Percentiles rank a stretch among this genome's conserved stretches.
These are phyloP conservation scores for Characodon lateralis DNA, from an alignment of 2,797 vertebrate species.

Conservation along the genomic window DNA sequence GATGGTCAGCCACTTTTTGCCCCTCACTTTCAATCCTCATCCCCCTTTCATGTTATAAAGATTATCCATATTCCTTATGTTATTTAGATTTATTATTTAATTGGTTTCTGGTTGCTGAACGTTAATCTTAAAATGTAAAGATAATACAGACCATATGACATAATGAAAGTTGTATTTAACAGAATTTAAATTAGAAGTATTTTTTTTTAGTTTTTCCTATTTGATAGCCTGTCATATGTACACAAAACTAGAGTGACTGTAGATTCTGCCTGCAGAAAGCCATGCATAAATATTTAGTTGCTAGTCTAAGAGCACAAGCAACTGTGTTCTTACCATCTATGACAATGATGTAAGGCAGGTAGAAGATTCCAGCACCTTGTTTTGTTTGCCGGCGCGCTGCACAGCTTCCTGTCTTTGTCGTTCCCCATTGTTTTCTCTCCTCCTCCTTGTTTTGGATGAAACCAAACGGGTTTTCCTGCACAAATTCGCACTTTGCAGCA, in stretches of 20 bases:
- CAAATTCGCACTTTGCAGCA: constrained; percentile 10
- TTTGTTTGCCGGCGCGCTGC: constrained; percentile 20
- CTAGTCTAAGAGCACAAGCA: constrained; percentile 7
- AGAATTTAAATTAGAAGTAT: not conserved
- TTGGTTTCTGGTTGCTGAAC: not conserved
- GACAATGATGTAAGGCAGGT: constrained; percentile 52
- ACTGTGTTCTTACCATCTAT: constrained; percentile 8
- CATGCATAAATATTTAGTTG: constrained; percentile 41
- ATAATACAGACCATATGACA: not conserved
- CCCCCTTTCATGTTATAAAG: not conserved
- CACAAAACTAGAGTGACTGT: not conserved
- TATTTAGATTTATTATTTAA: not conserved
- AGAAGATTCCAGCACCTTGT: constrained; percentile 57
- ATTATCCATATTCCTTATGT: not conserved
- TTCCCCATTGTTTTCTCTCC: constrained; percentile 58
- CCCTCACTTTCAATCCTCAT: not conserved
- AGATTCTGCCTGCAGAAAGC: constrained; percentile 4
- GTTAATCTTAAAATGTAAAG: not conserved
- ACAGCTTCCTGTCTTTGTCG: constrained; percentile 76
- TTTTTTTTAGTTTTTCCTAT: not conserved
- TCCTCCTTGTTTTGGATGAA: constrained; percentile 54
- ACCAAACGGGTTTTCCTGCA: constrained; percentile 37
- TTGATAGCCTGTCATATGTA: not conserved
- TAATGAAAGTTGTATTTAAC: too few species aligned
- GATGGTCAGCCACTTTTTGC: constrained; percentile 18